Conservation (phyloP, 2,113 vertebrate genomes). For the Thamnaconus septentrionalis region DNA sequence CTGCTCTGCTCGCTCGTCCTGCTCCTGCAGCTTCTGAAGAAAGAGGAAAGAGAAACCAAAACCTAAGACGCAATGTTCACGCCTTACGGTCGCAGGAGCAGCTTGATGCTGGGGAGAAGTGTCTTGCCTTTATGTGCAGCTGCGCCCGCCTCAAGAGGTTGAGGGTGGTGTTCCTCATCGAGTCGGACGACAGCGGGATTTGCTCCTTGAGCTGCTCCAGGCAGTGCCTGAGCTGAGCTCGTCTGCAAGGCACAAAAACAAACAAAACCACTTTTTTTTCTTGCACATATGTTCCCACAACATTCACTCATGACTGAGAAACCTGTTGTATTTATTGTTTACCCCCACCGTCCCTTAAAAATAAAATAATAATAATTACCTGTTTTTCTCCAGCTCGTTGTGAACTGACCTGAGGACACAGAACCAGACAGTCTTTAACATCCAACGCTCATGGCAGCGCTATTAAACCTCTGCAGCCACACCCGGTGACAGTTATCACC, state of each 20-base stretch:
- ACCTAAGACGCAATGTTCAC: background rate
- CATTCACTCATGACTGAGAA: too few species aligned
- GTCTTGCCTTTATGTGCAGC: conserved; percentile 89
- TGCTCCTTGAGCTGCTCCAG: conserved; percentile 92
- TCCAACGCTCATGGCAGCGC: background rate
- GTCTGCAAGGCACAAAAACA: conserved; percentile 64
- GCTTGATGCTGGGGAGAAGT: too few species aligned
- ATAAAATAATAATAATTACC: conserved; percentile 62
- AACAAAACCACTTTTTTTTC: background rate
- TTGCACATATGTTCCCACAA: background rate
- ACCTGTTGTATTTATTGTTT: too few species aligned
- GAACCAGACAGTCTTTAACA: conserved; percentile 2
- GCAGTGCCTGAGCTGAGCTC: conserved; percentile 87
- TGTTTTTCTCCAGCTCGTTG: conserved; percentile 89
- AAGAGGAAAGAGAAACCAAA: background rate
- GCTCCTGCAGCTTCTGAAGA: conserved; percentile 86
- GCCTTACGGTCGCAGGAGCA: too few species aligned
- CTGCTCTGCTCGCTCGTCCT: conserved; percentile 81
- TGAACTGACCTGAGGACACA: conserved; percentile 81
- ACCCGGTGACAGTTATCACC: conserved; percentile 29
- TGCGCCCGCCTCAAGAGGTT: conserved; percentile 87
- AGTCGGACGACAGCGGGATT: conserved; percentile 82
- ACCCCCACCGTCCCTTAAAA: too few species aligned
- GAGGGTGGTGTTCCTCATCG: conserved; percentile 84
- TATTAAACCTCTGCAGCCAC: conserved; percentile 39